Evolutionary conservation across 64 coral and sea anemone genomes (phyloP).

Genomic region (Stylophora pistillata): DNA sequence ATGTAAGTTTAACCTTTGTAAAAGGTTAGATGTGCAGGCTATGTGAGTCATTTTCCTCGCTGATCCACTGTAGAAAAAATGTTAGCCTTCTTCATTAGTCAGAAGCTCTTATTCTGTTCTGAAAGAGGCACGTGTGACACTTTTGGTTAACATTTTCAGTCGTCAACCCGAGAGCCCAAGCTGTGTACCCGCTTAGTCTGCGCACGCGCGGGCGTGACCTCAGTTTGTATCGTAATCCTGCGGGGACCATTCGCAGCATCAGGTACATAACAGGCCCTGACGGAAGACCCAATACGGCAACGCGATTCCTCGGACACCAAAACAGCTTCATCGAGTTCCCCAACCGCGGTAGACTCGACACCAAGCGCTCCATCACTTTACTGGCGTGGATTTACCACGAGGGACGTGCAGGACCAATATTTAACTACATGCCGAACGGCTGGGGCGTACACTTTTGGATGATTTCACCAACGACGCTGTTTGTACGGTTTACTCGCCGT

Average conservation of each 20-base stretch:
- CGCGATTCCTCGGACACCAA: slow-evolving; percentile 45
- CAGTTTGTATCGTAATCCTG: slow-evolving; percentile 65
- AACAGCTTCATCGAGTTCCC: slow-evolving; percentile 29
- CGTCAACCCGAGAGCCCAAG: slow-evolving; percentile 41
- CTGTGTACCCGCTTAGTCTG: slow-evolving; percentile 54
- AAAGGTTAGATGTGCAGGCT: too few relatives aligned
- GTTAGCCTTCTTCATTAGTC: too few relatives aligned
- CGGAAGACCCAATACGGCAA: slow-evolving; percentile 31
- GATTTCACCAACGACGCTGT: slow-evolving; percentile 9
- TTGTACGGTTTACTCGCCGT: slow-evolving; percentile 72
- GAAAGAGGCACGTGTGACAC: too few relatives aligned
- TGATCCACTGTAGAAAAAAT: too few relatives aligned
- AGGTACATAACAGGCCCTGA: slow-evolving; percentile 43
- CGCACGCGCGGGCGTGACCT: slow-evolving; percentile 45
- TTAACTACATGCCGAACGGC: slow-evolving; percentile 70
- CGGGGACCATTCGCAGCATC: slow-evolving; percentile 35
- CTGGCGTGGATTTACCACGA: slow-evolving; percentile 17
- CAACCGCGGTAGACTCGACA: slow-evolving; percentile 26
- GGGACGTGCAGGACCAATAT: slow-evolving; percentile 55
- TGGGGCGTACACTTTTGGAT: slow-evolving; percentile 84
- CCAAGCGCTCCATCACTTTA: slow-evolving; percentile 17
- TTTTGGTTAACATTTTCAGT: background rate
- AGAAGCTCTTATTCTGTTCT: too few relatives aligned
- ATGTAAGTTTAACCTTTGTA: too few relatives aligned
- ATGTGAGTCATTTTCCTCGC: too few relatives aligned